Evolutionary conservation across 2,888 invertebrate genomes (phyloP), one percentile per base, ranked within the genome.

Genomic region (Phengaris arion): DNA sequence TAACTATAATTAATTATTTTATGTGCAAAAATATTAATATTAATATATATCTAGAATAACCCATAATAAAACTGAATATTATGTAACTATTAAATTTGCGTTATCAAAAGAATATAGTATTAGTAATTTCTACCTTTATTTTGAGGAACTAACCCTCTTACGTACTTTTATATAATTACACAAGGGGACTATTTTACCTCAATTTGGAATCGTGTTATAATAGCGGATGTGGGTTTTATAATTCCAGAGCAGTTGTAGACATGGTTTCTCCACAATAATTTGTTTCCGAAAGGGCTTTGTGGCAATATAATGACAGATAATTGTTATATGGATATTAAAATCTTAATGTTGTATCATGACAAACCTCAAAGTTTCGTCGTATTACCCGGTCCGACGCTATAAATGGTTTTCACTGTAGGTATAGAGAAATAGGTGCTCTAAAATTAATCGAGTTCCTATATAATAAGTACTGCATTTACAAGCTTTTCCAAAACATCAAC

Each of bases 121-220:
- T 13, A 6, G 55, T 7, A 55, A n/a, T 59, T 10, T 6, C 9
- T 35, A 59, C 59, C 59, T 22, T 8, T 48, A 46, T 48, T 9
- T 52, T 52, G 22, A 59, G 15, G 22, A 59, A 22, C n/a, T 22
- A 10, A 45, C 12, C 45, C 64, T 22, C 59, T 64, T 10, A 64
- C 9, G 35, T 64, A 52, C 52, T 52, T 64, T 45, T 6, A 45
- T 64, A 64, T 64, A 64, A 64, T 64, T 13, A 45, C 6, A 52
- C 45, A 12, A 45, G 35, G 70, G 68, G 64, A 77, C 74, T 77
- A 78, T 88, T 88, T 83, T 81, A 80, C 80, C 80, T 80, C 81
- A 87, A 88, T 90, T 90, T 85, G 84, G 83, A 78, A 82, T 89
- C 48, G 48, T 6, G 85, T 90, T 89, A 91, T 89, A 64, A 64